Percentiles rank a stretch among this genome's conserved stretches.
These are phyloP conservation scores for Eolophus roseicapilla DNA, from an alignment of 2,113 vertebrate species.

Conservation along the genomic window DNA sequence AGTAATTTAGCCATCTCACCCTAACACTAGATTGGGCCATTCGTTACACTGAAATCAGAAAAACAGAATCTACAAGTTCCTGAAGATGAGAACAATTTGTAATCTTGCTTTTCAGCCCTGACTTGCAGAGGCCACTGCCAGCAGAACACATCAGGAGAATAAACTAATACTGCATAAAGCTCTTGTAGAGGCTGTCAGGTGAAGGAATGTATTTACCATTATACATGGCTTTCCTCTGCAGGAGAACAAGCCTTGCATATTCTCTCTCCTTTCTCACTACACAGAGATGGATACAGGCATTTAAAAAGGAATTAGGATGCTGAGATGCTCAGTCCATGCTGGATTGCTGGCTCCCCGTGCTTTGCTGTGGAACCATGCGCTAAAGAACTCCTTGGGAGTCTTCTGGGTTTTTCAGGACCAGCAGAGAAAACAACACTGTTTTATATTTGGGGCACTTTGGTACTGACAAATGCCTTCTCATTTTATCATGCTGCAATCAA, in stretches of 20 bases:
- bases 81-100: not conserved
- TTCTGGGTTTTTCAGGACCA: constrained; percentile 6
- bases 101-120: not conserved
- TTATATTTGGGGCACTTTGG: constrained; percentile 31
- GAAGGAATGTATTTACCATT: not conserved
- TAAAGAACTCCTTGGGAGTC: constrained; percentile 8
- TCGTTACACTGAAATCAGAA: not conserved
- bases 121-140: not conserved
- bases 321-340: not conserved
- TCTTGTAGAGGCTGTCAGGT: not conserved
- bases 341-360: not conserved
- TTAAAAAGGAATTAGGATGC: constrained; percentile 2
- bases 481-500: constrained; percentile 44
- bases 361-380: not conserved
- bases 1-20: not conserved
- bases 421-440: not conserved
- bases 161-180: not conserved
- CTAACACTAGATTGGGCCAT: not conserved
- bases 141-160: not conserved
- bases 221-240: not conserved
- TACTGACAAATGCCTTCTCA: constrained; percentile 34
- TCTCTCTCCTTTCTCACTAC: not conserved
- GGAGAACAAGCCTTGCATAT: not conserved
- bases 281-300: not conserved
- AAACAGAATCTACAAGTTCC: not conserved